Base-by-base conservation (phyloP, 2,797 vertebrate genomes). In the Hypotaenidia okinawae region DNA sequence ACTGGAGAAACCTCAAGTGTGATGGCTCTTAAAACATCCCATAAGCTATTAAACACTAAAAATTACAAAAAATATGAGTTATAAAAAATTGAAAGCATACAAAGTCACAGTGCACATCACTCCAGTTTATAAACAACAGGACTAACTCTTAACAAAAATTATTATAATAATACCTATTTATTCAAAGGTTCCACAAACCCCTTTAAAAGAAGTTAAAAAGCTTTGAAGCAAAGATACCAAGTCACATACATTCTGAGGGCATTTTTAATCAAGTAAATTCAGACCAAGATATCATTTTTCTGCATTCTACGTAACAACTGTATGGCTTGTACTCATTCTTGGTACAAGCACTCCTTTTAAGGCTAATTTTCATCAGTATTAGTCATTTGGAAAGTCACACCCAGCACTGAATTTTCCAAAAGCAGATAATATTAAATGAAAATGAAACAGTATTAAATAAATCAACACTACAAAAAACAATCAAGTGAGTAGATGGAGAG, bases 231-330 rank as follows among this genome's bases (percentile, higher is more conserved):
- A 84, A 75, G 37, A 63, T 11, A 57, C 5, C 14, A 5, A 37
- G 11, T 24, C 14, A 27, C 2, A 5, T 6, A 43, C 0, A 1
- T 32, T 80, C 22, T 33, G n/a, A 37, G 68, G 5, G 9, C 23
- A 69, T 57, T 83, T 78, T 84, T 52, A 6, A 57, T 52, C 30
- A 72, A 47, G 19, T 62, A 35, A 66, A 79, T 58, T 25, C 27
- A 62, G 66, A 57, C 6, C 30, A 67, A 47, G n/a, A 28, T 19
- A 89, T 45, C 10, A n/a, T 66, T 51, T 18, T 83, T 28, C 12
- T 33, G 5, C 11, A 45, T 62, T 68, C 28, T 16, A 41, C 33
- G 45, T 15, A 75, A 78, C 5, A 9, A 57, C 9, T 54, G 54
- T 2, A 55, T 17, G 5, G 0, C 32, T 79, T 64, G 76, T 77